Percentiles rank a stretch among this genome's conserved stretches.
Conservation (phyloP, 2,113 vertebrate genomes). For the Riparia riparia region DNA sequence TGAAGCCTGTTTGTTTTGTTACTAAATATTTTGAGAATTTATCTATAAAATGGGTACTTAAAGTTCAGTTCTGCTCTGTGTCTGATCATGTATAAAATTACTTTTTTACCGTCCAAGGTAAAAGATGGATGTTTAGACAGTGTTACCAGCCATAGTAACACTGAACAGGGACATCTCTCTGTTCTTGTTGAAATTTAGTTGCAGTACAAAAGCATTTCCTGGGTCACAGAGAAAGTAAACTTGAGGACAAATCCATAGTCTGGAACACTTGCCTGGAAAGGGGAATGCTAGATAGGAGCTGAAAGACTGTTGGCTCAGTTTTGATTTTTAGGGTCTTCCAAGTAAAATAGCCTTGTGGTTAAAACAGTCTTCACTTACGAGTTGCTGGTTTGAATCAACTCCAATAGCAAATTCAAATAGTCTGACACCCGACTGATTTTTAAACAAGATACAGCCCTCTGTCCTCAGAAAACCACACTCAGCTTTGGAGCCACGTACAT, state of each 20-base stretch:
- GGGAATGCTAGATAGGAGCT: neutral
- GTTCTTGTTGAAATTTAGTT: neutral
- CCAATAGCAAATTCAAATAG: neutral
- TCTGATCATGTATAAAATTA: neutral
- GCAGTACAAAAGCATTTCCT: neutral
- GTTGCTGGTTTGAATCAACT: neutral
- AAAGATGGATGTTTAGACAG: neutral
- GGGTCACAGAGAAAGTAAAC: neutral
- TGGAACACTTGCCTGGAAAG: neutral
- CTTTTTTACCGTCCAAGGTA: neutral
- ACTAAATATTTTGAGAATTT: neutral
- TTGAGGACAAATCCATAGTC: neutral
- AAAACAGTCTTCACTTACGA: neutral
- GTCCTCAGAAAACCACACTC: neutral
- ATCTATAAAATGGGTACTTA: neutral
- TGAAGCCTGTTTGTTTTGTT: neutral
- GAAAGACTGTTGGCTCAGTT: neutral
- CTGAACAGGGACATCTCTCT: neutral
- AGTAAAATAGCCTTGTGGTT: neutral
- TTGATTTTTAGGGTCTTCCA: neutral
- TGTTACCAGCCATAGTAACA: neutral
- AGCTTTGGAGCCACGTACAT: neutral
- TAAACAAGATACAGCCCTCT: neutral
- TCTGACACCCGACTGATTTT: neutral
- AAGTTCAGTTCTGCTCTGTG: neutral